These are phyloP conservation scores for Electrona antarctica DNA, from an alignment of 2,113 vertebrate species.

Conservation along the genomic window DNA sequence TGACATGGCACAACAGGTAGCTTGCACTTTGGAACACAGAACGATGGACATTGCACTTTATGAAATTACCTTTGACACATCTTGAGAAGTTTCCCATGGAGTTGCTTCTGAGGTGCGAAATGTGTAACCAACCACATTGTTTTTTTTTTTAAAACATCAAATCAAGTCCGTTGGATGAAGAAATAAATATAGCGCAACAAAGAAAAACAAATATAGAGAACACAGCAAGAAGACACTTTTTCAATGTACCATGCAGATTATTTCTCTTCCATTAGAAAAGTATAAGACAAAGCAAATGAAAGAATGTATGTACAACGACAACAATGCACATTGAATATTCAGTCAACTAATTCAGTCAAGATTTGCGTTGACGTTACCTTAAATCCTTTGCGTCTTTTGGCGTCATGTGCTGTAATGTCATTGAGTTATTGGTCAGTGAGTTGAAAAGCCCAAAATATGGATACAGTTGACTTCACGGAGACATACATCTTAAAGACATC, in stretches of 20 bases:
- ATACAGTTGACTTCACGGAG: conserved; percentile 28
- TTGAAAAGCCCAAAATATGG: conserved; percentile 17
- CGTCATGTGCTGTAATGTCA: conserved; percentile 18
- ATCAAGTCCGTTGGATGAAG: conserved; percentile 11
- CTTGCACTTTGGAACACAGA: conserved; percentile 66
- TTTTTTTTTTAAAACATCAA: neutral
- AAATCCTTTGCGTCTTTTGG: conserved; percentile 28
- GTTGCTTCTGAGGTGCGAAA: conserved; percentile 19
- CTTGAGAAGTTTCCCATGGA: conserved; percentile 45
- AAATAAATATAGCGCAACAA: conserved; percentile 49
- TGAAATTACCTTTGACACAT: conserved; percentile 65
- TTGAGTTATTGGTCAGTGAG: conserved; percentile 21
- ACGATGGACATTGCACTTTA: conserved; percentile 60
- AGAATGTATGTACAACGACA: conserved; percentile 39
- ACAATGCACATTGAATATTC: conserved; percentile 45
- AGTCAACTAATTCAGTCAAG: conserved; percentile 46
- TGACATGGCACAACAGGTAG: conserved; percentile 71
- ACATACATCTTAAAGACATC: conserved; percentile 19
- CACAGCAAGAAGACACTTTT: conserved; percentile 44
- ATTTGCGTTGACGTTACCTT: conserved; percentile 29
- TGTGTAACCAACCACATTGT: conserved; percentile 6
- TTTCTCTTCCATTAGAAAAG: conserved; percentile 32
- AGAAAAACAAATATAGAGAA: neutral
- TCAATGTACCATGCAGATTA: conserved; percentile 37
- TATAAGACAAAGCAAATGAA: conserved; percentile 21